Evolutionary conservation across 2,113 vertebrate species (phyloP).

Genomic region (Sinosuthora webbiana): DNA sequence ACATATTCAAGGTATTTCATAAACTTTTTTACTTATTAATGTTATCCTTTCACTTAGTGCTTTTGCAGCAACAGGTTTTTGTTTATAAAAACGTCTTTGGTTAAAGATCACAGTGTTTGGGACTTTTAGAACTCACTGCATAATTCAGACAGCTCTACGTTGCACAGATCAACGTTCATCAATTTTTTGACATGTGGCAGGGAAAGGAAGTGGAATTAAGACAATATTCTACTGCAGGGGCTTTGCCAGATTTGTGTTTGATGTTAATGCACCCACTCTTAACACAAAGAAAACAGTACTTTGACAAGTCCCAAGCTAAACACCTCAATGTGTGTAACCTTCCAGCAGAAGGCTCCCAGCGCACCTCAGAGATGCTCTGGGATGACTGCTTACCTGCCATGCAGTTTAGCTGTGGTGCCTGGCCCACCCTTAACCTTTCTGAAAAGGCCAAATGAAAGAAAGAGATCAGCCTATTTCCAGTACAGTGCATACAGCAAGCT

Average conservation of each 20-base stretch:
- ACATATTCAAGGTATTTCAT: not conserved
- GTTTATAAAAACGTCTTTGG: not conserved
- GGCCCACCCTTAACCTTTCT: not conserved
- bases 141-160: not conserved
- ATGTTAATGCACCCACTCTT: not conserved
- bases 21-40: not conserved
- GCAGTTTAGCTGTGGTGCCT: not conserved
- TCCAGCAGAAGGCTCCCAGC: not conserved
- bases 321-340: not conserved
- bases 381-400: not conserved
- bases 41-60: not conserved
- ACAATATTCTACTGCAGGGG: not conserved
- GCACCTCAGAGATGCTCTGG: not conserved
- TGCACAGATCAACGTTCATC: not conserved
- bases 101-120: not conserved
- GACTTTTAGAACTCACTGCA: not conserved
- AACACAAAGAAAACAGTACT: not conserved
- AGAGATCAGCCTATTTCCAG: not conserved
- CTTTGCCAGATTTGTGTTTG: not conserved
- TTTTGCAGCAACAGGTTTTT: not conserved
- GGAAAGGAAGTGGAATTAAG: not conserved
- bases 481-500: not conserved
- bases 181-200: not conserved
- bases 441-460: not conserved
- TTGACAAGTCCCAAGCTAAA: not conserved